Evolutionary conservation across 2,888 invertebrate species (phyloP).

Genomic region (Penaeus monodon): DNA sequence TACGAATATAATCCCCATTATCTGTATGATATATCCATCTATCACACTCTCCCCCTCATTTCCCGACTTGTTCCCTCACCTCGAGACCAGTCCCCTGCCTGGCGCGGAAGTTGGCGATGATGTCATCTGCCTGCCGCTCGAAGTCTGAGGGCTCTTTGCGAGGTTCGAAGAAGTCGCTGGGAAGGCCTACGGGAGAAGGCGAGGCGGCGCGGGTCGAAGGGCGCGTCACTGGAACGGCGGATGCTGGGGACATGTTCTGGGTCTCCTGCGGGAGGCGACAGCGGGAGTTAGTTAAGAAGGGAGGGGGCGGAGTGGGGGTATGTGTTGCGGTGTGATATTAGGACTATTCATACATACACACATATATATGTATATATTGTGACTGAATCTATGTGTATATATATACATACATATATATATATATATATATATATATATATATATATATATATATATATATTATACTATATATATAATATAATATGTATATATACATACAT

Average conservation of each 20-base stretch:
- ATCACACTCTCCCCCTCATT: background rate
- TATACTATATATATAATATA: background rate
- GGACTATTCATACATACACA: background rate
- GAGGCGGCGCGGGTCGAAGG: conserved; percentile 2
- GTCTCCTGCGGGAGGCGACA: conserved; percentile 10
- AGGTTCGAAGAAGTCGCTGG: conserved; percentile 31
- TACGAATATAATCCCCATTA: no score
- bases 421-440: background rate
- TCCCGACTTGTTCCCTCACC: conserved; percentile 35
- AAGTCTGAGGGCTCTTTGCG: conserved; percentile 51
- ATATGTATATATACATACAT: conserved; percentile 25
- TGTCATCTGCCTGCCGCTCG: conserved; percentile 64
- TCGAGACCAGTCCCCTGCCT: conserved; percentile 60
- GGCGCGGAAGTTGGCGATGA: conserved; percentile 65
- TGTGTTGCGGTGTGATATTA: conserved; percentile 28
- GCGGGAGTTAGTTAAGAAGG: background rate
- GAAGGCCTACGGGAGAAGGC: background rate
- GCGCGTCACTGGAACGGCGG: background rate
- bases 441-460: conserved; percentile 6
- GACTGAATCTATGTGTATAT: background rate
- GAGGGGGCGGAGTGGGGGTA: conserved; percentile 23
- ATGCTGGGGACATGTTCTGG: no score
- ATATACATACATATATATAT: background rate
- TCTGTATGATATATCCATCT: background rate
- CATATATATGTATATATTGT: conserved; percentile 5